Base-by-base conservation (phyloP, 2,113 vertebrate genomes). In the Mohoua ochrocephala region DNA sequence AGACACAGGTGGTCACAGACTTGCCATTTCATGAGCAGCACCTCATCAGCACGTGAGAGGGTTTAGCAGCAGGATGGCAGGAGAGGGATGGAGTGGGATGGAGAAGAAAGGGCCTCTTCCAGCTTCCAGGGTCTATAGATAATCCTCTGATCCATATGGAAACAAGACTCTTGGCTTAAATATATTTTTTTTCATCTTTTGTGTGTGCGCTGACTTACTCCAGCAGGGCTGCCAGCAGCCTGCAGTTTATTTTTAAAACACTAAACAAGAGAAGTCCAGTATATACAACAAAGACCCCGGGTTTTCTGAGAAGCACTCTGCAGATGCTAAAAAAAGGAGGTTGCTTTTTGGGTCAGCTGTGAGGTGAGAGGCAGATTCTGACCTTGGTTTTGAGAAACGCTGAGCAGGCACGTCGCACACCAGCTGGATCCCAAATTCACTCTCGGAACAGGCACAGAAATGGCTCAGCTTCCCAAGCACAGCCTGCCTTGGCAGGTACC, bases 231-330 rank as follows among this genome's bases (percentile, higher is more conserved):
- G 93, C 91, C 93, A 92, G 91, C 84, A 84, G 84, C 53, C 84
- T 3, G 1, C 19, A 35, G 91, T 73, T 95, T 97, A 95, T 95
- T 97, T 97, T 94, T 88, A 87, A 95, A 96, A 76, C 69, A 61
- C 73, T 73, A 95, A 90, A 77, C 61, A 95, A 77, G 79, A 88
- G 53, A 91, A 92, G 88, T 88, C 76, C 71, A 88, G 59, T 53
- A 85, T 53, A 82, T 57, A 82, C 54, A 95, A 91, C 68, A 85
- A 90, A 84, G 59, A 59, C 67, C 18, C 37, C 8, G 71, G 27
- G 71, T 69, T 91, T 91, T 71, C 41, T 80, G 42, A 83, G 45
- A 41, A 71, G 79, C 61, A 33, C 47, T 76, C 74, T 52, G 67
- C 57, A 87, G 88, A 94, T 77, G 75, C 92, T 84, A 94, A 94